phyloP scores from a whole-genome alignment of 1,140 invertebrate species.

The Lamellibrachia luymesi region DNA sequence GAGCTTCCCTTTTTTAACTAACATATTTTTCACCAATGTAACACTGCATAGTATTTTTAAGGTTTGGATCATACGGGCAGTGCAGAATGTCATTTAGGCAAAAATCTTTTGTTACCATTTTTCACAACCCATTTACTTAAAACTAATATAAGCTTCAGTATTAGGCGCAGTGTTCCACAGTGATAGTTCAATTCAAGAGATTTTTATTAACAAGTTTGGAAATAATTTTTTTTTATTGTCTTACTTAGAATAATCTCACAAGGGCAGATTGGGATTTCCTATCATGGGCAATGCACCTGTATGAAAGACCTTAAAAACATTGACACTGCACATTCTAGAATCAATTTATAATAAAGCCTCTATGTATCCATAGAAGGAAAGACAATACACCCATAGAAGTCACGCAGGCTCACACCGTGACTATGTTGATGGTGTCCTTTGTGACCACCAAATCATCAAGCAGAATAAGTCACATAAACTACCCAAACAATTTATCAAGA shows the following conservation, averaged over 20 bases:
- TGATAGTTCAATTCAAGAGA: neutral
- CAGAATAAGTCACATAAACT: neutral
- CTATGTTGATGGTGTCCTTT: neutral
- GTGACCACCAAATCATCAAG: neutral
- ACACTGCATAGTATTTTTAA: neutral
- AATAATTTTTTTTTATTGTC: neutral
- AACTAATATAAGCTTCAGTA: neutral
- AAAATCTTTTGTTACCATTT: neutral
- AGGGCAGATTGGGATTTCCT: neutral
- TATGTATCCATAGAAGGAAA: neutral
- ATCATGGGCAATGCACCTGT: neutral
- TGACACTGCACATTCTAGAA: neutral
- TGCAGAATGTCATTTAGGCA: neutral
- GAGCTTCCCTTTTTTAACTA: neutral
- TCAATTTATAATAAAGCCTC: neutral
- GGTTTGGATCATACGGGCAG: too few relatives aligned
- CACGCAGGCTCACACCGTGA: neutral
- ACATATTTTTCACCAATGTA: neutral
- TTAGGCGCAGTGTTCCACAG: neutral
- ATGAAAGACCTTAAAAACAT: neutral
- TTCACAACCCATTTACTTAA: neutral
- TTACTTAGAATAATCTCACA: neutral
- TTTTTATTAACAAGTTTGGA: neutral
- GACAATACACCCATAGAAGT: neutral
- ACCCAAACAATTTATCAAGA: neutral